A percentile compares a stretch with the other conserved stretches of the same genome.
These are phyloP conservation scores for Sinelater perroti DNA, from an alignment of 2,888 invertebrate species.

Conservation along the genomic window DNA sequence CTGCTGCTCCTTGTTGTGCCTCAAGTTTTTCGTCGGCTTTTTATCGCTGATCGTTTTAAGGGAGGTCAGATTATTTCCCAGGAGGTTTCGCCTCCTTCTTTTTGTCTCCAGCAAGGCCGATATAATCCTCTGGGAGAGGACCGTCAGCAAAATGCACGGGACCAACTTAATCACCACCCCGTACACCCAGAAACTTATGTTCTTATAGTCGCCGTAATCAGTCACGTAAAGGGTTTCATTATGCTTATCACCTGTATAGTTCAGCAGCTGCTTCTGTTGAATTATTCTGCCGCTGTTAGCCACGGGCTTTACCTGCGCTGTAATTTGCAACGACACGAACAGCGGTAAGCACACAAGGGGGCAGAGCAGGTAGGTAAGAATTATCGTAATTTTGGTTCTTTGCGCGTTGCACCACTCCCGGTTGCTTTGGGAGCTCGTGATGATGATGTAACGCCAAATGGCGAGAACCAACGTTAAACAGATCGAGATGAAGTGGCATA, in stretches of 20 bases:
- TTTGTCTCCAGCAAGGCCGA: constrained; percentile 83
- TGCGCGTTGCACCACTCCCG: constrained; percentile 83
- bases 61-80: constrained; percentile 62
- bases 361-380: constrained; percentile 81
- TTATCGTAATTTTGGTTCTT: constrained; percentile 78
- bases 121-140: constrained; percentile 80
- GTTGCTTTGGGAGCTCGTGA: constrained; percentile 83
- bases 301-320: constrained; percentile 64
- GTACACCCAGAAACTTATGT: constrained; percentile 89
- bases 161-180: constrained; percentile 91
- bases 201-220: constrained; percentile 69
- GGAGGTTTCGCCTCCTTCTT: constrained; percentile 74
- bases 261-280: constrained; percentile 44
- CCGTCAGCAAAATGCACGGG: constrained; percentile 87
- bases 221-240: constrained; percentile 60
- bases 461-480: constrained; percentile 93
- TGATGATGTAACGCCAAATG: constrained; percentile 90
- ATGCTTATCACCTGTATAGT: constrained; percentile 44
- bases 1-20: constrained; percentile 64
- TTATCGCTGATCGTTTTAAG: constrained; percentile 50
- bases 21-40: constrained; percentile 52
- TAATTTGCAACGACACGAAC: constrained; percentile 80
- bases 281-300: constrained; percentile 61
- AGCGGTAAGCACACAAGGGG: constrained; percentile 86
- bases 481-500: constrained; percentile 89